Base-by-base conservation (phyloP, 1,140 invertebrate species). In the Danaus melanippus region DNA sequence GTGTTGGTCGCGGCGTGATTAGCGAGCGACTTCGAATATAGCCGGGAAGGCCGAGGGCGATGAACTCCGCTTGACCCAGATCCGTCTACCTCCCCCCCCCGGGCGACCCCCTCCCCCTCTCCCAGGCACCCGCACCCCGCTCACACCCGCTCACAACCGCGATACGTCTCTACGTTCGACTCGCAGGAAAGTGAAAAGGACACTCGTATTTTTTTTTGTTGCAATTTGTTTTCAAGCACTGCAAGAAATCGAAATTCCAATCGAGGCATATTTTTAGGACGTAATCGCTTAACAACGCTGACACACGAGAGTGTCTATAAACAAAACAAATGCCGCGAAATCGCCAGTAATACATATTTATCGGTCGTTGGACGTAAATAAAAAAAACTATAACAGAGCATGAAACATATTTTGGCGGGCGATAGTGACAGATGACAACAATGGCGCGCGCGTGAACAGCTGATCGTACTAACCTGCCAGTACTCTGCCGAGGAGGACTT, bases 401-500 rank as follows among this genome's bases (percentile, higher is more conserved):
- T 12, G 50, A 40, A 50, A 42, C 44, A 17, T 45, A 41, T 43
- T 32, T 32, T 32, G 21, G 21, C 51, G 46, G n/a, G 10, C 1
- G 12, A 43, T 4, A 17, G 21, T 32, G 21, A 32, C 21, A 32
- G 21, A 32, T 51, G 43, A 55, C 51, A 64, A 64, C 48, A 57
- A 57, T 60, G 51, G 41, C 55, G 42, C 39, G 39, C 50, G 12
- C 11, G 15, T 1, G 57, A 60, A 60, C 62, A 71, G 66, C 58
- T 62, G 66, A 62, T 66, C 50, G 52, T 21, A 42, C 75, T 83
- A 79, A 90, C 89, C 89, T 88, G 88, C 89, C 53, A 90, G 74
- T 39, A 90, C 89, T 67, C 88, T 74, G 62, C 89, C 89, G 50
- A 90, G 84, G 12, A 90, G 83, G 55, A 88, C 81, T 50, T 90